Conservation (phyloP, 1,140 invertebrate species). For the Musca vetustissima region DNA sequence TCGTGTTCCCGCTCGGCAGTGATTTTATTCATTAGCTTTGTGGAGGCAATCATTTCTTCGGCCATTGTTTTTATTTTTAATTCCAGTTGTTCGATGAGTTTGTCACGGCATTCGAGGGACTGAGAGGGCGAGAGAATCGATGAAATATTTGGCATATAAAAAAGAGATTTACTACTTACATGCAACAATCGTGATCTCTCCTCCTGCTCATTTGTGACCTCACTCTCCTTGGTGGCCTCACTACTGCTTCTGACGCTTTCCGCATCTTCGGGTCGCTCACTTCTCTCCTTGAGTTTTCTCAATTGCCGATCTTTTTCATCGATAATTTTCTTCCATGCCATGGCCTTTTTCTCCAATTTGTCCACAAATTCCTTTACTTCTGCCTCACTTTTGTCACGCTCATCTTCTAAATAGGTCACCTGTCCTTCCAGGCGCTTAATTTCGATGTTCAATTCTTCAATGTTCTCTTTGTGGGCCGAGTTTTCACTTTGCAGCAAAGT, state of each 20-base stretch:
- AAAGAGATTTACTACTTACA: slow-evolving; percentile 27
- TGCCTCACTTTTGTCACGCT: slow-evolving; percentile 44
- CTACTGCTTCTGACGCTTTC: slow-evolving; percentile 30
- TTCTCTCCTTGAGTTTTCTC: slow-evolving; percentile 26
- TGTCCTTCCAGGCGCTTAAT: slow-evolving; percentile 45
- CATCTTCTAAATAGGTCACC: slow-evolving; percentile 46
- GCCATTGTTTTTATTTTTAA: slow-evolving; percentile 42
- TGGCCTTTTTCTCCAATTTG: slow-evolving; percentile 40
- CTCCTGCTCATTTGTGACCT: slow-evolving; percentile 22
- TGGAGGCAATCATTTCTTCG: slow-evolving; percentile 46
- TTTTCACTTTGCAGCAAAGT: slow-evolving; percentile 41
- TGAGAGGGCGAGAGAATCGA: slow-evolving; percentile 13
- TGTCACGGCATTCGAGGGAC: slow-evolving; percentile 43
- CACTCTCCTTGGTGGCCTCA: slow-evolving; percentile 15
- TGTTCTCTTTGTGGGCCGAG: slow-evolving; percentile 33
- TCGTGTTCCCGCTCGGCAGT: slow-evolving; percentile 37
- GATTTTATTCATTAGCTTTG: slow-evolving; percentile 48
- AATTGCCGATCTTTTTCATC: slow-evolving; percentile 48
- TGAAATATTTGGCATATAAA: not conserved
- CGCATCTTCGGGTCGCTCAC: slow-evolving; percentile 31
- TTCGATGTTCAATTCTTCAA: slow-evolving; percentile 39
- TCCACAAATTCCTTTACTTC: slow-evolving; percentile 48
- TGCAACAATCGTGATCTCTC: slow-evolving; percentile 40
- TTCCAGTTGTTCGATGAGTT: slow-evolving; percentile 46
- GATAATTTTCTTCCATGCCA: slow-evolving; percentile 38